These are phyloP conservation scores for Schizothorax lantsangensis DNA, from an alignment of 2,797 vertebrate genomes.

Conservation along the genomic window DNA sequence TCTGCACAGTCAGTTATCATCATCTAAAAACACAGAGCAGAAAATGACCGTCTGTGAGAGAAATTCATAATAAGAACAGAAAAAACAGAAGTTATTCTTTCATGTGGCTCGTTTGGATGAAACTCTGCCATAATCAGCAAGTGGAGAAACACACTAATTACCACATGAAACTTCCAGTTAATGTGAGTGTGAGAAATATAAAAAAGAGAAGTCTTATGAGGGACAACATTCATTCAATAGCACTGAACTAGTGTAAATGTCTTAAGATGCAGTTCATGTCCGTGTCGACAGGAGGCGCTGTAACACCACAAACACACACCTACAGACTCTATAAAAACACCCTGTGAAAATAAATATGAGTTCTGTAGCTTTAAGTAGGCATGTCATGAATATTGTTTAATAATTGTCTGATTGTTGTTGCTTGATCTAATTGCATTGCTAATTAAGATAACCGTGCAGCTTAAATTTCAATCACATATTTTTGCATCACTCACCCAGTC, in stretches of 20 bases:
- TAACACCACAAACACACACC: neutral
- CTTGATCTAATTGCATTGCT: neutral
- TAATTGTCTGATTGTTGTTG: neutral
- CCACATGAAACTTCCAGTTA: neutral
- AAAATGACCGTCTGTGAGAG: neutral
- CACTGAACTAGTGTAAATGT: neutral
- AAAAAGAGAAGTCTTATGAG: neutral
- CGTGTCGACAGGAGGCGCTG: neutral
- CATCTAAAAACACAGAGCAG: neutral
- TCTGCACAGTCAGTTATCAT: neutral
- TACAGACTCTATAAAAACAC: neutral
- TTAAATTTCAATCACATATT: neutral
- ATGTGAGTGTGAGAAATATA: neutral
- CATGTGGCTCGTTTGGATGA: neutral
- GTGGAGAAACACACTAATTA: neutral
- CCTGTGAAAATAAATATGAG: neutral
- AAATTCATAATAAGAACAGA: neutral
- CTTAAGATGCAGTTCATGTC: neutral
- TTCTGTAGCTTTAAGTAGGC: neutral
- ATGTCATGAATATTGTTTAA: neutral
- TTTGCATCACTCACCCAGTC: constrained; percentile 58
- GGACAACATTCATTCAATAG: neutral
- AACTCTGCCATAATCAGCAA: neutral
- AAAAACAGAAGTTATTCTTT: neutral
- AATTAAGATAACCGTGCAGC: neutral